Percentiles rank a stretch among this genome's conserved stretches.
Conservation (phyloP, 2,113 vertebrate species). For the Nerophis lumbriciformis region DNA sequence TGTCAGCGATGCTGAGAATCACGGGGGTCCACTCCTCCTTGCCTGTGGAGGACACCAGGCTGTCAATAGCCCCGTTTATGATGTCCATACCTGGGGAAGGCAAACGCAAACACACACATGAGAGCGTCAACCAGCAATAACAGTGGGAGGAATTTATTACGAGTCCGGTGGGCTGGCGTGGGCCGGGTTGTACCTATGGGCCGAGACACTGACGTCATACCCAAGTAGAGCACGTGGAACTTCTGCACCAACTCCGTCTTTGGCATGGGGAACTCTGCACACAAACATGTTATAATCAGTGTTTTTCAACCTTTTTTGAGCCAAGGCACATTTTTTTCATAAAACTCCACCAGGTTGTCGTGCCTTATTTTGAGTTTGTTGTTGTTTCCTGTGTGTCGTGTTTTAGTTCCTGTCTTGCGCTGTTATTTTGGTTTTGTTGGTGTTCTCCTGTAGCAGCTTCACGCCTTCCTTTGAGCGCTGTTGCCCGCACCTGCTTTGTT, state of each 20-base stretch:
- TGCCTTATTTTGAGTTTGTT: too few species aligned
- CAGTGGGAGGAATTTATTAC: neutral
- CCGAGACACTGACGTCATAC: conserved; percentile 83
- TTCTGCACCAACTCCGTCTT: conserved; percentile 97
- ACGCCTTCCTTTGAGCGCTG: too few species aligned
- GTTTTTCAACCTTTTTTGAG: too few species aligned
- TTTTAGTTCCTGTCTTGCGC: too few species aligned
- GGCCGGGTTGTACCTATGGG: conserved; percentile 82
- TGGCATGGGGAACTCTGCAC: conserved; percentile 95
- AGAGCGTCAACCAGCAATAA: neutral
- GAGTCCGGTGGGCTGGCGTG: neutral
- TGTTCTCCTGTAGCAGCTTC: too few species aligned
- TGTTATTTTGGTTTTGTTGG: too few species aligned
- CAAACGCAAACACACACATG: conserved; percentile 11
- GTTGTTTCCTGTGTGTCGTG: too few species aligned
- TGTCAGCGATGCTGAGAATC: conserved; percentile 91
- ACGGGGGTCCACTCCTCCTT: conserved; percentile 91
- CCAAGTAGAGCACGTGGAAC: conserved; percentile 92
- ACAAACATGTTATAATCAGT: conserved; percentile 1
- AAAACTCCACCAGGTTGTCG: too few species aligned
- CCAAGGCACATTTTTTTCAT: too few species aligned
- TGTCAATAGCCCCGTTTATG: conserved; percentile 91
- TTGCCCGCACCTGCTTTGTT: too few species aligned
- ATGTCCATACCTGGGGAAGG: conserved; percentile 87
- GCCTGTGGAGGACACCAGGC: conserved; percentile 77